A percentile compares a stretch with the other conserved stretches of the same genome.
phyloP scores from a whole-genome alignment of 2,888 invertebrate species.

The Melipona beecheii region DNA sequence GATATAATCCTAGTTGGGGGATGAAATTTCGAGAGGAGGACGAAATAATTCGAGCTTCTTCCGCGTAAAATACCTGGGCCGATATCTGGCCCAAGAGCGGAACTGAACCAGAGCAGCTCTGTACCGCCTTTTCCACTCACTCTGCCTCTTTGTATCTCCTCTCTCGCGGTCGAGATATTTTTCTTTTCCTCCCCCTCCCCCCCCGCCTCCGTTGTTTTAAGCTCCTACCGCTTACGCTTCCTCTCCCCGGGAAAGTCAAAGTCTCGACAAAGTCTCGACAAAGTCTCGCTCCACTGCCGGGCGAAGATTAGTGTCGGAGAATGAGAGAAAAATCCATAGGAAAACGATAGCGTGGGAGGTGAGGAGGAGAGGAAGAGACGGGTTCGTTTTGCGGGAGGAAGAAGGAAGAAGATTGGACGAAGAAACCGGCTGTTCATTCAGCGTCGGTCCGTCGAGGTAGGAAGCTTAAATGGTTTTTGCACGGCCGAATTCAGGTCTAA shows the following conservation, averaged over 20 bases:
- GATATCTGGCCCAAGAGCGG: conserved; percentile 63
- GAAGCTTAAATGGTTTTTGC: conserved; percentile 72
- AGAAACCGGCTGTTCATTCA: conserved; percentile 62
- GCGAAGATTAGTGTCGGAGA: conserved; percentile 7
- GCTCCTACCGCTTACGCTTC: background rate
- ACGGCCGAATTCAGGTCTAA: conserved; percentile 58
- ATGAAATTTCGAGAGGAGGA: conserved; percentile 69
- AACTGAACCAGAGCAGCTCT: conserved; percentile 57
- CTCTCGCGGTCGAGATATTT: background rate
- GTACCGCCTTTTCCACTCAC: conserved; percentile 14
- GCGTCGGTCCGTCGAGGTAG: conserved; percentile 34
- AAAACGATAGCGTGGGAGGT: background rate
- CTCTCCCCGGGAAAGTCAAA: background rate
- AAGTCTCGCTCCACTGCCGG: background rate
- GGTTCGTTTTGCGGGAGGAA: conserved; percentile 22
- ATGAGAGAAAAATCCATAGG: conserved; percentile 7
- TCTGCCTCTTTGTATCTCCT: conserved; percentile 5
- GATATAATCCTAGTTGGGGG: conserved; percentile 69
- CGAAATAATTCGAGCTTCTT: conserved; percentile 75
- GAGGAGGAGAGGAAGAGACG: background rate
- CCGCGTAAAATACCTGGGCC: conserved; percentile 72
- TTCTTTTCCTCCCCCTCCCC: background rate
- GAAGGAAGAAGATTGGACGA: conserved; percentile 19
- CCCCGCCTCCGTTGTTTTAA: background rate
- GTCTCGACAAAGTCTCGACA: background rate